A percentile compares a stretch with the other conserved stretches of the same genome.
phyloP scores from a whole-genome alignment of 2,113 vertebrate species.

The Cettia cetti region DNA sequence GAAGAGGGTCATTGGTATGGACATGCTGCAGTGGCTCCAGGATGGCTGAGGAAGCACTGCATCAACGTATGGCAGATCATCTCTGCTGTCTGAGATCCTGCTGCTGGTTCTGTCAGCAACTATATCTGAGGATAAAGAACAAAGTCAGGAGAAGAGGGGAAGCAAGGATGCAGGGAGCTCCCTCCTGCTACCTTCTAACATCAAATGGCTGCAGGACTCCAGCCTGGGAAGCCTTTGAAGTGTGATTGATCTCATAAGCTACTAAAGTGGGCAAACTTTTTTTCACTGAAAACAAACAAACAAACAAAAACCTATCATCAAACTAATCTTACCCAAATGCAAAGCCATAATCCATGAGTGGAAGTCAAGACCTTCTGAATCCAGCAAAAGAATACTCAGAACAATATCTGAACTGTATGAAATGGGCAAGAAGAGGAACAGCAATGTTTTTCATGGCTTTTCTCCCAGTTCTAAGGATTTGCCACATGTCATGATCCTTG shows the following conservation, averaged over 20 bases:
- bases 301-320: neutral
- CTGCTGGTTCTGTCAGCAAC: neutral
- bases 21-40: neutral
- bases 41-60: neutral
- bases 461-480: neutral
- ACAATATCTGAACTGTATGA: neutral
- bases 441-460: neutral
- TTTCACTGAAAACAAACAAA: neutral
- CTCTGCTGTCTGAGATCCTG: neutral
- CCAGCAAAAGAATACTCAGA: neutral
- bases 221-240: neutral
- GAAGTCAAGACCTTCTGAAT: neutral
- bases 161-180: neutral
- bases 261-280: neutral
- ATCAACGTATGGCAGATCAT: neutral
- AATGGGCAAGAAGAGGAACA: neutral
- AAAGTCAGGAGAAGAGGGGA: neutral
- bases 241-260: neutral
- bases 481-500: accelerated
- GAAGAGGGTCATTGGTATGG: neutral
- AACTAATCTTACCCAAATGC: neutral
- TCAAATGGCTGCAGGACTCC: neutral
- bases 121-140: neutral
- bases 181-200: neutral
- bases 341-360: neutral